Conservation (phyloP, 2,888 invertebrate species). For the Andrena flavipes region DNA sequence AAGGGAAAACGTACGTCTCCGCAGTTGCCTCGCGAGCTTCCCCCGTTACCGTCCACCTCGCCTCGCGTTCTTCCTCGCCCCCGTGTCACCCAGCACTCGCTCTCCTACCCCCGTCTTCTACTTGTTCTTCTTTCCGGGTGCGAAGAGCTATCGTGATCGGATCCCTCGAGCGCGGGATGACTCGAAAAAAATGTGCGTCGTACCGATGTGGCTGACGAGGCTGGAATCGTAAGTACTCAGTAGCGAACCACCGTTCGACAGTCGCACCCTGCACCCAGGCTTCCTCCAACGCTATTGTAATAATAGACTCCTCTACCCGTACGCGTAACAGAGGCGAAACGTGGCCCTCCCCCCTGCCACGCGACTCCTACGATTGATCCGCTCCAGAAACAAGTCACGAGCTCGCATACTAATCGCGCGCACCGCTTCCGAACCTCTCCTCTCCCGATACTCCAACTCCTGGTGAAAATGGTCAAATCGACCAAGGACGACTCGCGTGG, state of each 20-base stretch:
- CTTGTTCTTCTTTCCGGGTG: slow-evolving; percentile 28
- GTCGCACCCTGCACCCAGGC: background rate
- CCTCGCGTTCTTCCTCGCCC: background rate
- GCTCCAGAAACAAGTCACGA: slow-evolving; percentile 4
- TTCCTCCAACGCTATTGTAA: background rate
- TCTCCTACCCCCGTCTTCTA: slow-evolving; percentile 21
- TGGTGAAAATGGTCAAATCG: background rate
- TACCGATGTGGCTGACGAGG: slow-evolving; percentile 82
- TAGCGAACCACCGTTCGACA: background rate
- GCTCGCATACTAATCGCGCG: background rate
- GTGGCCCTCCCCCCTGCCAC: slow-evolving; percentile 28
- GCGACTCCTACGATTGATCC: slow-evolving; percentile 49
- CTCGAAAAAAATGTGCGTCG: slow-evolving; percentile 80
- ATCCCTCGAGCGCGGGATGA: slow-evolving; percentile 72
- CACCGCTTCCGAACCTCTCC: background rate
- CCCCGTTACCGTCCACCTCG: slow-evolving; percentile 8
- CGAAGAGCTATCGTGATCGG: background rate
- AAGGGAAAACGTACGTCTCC: slow-evolving; percentile 13
- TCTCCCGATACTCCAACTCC: too few species aligned
- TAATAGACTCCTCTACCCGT: background rate
- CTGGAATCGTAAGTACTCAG: slow-evolving; percentile 80
- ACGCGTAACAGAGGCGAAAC: background rate
- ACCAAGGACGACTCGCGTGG: background rate
- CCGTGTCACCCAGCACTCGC: slow-evolving; percentile 11
- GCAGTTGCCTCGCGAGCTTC: slow-evolving; percentile 23